Conservation (phyloP, 2,888 invertebrate species). For the Drosophila eohydei region DNA sequence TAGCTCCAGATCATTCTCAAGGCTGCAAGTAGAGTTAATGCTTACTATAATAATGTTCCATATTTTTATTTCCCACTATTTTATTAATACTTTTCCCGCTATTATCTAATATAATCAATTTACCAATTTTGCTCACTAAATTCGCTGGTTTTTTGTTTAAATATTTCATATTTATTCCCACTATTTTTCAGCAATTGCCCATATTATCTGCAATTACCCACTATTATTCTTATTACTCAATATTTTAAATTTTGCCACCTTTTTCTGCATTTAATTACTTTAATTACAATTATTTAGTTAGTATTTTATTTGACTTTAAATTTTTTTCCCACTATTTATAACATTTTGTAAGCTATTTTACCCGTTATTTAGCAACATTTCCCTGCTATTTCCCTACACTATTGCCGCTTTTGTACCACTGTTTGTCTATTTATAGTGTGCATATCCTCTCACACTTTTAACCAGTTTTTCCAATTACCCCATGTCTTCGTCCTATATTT, state of each 20-base stretch:
- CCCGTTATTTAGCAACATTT: no score
- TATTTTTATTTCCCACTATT: not conserved
- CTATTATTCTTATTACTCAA: not conserved
- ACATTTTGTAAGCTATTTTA: no score
- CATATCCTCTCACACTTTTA: not conserved
- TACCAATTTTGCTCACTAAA: no score
- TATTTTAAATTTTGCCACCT: not conserved
- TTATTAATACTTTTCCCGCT: not conserved
- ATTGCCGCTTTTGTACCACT: no score
- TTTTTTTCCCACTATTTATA: no score
- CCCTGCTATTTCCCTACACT: no score
- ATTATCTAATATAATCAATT: not conserved
- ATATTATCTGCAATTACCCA: not conserved
- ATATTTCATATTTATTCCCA: not conserved
- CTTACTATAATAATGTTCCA: no score
- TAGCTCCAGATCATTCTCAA: conserved; percentile 89
- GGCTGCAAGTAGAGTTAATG: conserved; percentile 52
- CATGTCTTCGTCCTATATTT: not conserved
- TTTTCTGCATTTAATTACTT: no score
- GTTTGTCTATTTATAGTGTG: no score
- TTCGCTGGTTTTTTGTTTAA: no score
- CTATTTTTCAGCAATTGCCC: not conserved
- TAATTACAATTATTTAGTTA: no score
- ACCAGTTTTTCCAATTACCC: not conserved
- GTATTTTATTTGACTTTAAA: no score